These are phyloP conservation scores for Archilochus colubris DNA, from an alignment of 2,113 vertebrate species.

Conservation along the genomic window DNA sequence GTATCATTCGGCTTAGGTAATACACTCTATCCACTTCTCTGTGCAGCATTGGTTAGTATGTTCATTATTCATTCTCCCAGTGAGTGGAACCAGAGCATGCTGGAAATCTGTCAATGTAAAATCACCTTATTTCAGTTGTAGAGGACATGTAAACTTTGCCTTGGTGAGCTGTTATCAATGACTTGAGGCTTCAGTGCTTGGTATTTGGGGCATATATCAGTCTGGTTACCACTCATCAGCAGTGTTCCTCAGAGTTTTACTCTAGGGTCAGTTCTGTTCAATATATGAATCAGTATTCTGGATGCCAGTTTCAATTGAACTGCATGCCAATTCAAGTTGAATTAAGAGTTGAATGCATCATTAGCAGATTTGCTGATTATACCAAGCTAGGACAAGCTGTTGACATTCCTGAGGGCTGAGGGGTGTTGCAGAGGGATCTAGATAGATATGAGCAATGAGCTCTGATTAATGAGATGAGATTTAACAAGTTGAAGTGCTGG, in stretches of 20 bases:
- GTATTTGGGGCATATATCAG: not conserved
- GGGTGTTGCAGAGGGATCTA: not conserved
- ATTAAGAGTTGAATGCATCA: not conserved
- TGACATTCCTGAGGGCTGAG: not conserved
- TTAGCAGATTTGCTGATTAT: not conserved
- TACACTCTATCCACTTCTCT: not conserved
- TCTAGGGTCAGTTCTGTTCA: not conserved
- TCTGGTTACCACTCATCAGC: accelerated
- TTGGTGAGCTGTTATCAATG: not conserved
- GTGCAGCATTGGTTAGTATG: not conserved
- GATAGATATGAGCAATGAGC: not conserved
- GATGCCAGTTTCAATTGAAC: not conserved
- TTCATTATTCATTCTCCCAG: not conserved
- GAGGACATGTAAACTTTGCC: not conserved
- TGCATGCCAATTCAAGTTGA: too few relatives aligned
- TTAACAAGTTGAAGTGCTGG: not conserved
- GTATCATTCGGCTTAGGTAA: not conserved
- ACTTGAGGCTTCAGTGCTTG: not conserved
- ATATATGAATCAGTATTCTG: not conserved
- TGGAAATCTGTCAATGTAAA: not conserved
- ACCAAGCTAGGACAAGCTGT: not conserved
- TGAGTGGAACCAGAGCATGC: not conserved
- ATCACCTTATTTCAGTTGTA: not conserved
- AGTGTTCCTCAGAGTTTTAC: not conserved
- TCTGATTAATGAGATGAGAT: not conserved